These are phyloP conservation scores for Agonopterix subpropinquella DNA, from an alignment of 2,888 invertebrate genomes.

Conservation along the genomic window DNA sequence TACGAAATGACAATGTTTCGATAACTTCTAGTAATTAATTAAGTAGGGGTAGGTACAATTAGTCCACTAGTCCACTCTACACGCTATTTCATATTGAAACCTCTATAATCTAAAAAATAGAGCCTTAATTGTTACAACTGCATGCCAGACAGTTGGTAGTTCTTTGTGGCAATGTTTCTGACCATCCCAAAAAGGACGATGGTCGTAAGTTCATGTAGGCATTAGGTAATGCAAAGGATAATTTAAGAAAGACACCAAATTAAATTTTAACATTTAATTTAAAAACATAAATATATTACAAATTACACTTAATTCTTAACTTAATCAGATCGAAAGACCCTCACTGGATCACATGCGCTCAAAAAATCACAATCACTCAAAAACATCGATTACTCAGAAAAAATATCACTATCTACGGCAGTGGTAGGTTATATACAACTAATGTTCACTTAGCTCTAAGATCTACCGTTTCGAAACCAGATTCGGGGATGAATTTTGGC, in stretches of 20 bases:
- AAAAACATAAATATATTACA: conserved; percentile 57
- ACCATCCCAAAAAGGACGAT: too few relatives aligned
- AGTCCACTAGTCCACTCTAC: too few relatives aligned
- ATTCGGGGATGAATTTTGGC: conserved; percentile 54
- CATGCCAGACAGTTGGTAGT: too few relatives aligned
- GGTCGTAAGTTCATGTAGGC: too few relatives aligned
- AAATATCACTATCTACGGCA: conserved; percentile 29
- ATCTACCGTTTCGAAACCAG: conserved; percentile 69
- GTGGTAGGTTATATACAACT: conserved; percentile 16
- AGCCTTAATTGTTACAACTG: too few relatives aligned
- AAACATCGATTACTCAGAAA: neutral
- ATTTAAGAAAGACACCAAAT: conserved; percentile 4
- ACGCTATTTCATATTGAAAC: too few relatives aligned
- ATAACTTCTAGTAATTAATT: too few relatives aligned
- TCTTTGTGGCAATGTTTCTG: too few relatives aligned
- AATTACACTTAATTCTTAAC: conserved; percentile 27
- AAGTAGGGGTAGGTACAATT: too few relatives aligned
- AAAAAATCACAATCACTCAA: conserved; percentile 1
- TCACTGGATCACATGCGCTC: conserved; percentile 5
- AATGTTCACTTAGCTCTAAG: conserved; percentile 43
- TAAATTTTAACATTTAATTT: conserved; percentile 41
- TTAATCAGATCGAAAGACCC: conserved; percentile 6
- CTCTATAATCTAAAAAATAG: too few relatives aligned
- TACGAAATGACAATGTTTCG: too few relatives aligned
- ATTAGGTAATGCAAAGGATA: too few relatives aligned